phyloP scores from a whole-genome alignment of 2,797 vertebrate species.

The Buceros bicornis region DNA sequence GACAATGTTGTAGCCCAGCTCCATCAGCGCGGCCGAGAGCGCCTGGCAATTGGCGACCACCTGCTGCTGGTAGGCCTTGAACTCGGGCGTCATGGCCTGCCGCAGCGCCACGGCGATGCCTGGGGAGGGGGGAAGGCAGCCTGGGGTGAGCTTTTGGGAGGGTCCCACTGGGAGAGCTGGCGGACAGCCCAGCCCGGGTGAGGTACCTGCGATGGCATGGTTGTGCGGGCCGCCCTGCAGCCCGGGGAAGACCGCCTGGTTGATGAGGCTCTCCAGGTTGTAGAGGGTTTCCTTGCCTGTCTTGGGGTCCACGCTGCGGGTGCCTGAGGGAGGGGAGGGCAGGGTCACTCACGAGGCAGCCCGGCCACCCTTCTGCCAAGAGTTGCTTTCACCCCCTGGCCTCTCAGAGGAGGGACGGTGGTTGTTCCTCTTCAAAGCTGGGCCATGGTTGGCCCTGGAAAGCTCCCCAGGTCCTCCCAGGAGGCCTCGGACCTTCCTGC shows the following conservation, averaged over 20 bases:
- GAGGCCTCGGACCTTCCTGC: not conserved
- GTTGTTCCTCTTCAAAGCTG: not conserved
- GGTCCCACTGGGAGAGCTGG: not conserved
- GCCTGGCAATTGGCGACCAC: slow-evolving; percentile 91
- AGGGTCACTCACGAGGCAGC: fast-evolving
- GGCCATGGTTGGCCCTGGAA: not conserved
- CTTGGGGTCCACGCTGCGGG: slow-evolving; percentile 89
- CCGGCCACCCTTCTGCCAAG: fast-evolving
- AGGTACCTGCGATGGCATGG: slow-evolving; percentile 93
- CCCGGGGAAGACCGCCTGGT: slow-evolving; percentile 96
- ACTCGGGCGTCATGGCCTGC: slow-evolving; percentile 92
- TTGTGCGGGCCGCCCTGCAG: slow-evolving; percentile 98
- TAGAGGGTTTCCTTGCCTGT: slow-evolving; percentile 90
- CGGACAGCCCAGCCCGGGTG: not conserved
- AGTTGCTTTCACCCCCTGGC: not conserved
- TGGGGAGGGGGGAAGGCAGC: slow-evolving; percentile 41
- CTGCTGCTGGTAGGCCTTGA: slow-evolving; percentile 91
- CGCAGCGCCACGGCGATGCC: slow-evolving; percentile 93
- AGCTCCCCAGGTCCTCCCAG: not conserved
- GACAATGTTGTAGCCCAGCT: slow-evolving; percentile 90
- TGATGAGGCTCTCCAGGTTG: slow-evolving; percentile 93
- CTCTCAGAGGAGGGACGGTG: not conserved
- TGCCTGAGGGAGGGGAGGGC: slow-evolving; percentile 77
- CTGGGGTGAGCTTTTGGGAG: not conserved
- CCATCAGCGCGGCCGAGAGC: slow-evolving; percentile 79